These are phyloP conservation scores for Micoletzkya japonica DNA, from an alignment of 2,888 invertebrate genomes.

Conservation along the genomic window DNA sequence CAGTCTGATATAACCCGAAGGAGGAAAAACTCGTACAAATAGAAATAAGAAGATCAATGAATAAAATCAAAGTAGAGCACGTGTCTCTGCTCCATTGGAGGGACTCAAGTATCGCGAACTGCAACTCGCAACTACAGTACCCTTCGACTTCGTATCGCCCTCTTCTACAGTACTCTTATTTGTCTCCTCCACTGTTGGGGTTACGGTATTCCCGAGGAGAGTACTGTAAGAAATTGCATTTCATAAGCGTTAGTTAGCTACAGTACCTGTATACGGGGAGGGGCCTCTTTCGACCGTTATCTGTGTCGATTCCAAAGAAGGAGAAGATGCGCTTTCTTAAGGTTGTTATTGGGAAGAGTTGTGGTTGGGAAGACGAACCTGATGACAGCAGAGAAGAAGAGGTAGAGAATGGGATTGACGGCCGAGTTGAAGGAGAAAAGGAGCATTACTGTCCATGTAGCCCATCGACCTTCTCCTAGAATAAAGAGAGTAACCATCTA, in stretches of 20 bases:
- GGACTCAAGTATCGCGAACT: no score
- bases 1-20: no score
- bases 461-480: constrained; percentile 58
- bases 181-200: no score
- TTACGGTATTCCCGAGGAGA: constrained; percentile 24
- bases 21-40: no score
- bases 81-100: no score
- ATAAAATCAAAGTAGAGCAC: no score
- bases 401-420: constrained; percentile 56
- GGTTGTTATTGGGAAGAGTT: background rate
- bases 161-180: background rate
- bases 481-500: background rate
- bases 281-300: background rate
- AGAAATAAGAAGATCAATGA: no score
- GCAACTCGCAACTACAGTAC: no score
- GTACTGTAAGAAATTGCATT: constrained; percentile 11
- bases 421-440: constrained; percentile 57
- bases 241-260: background rate
- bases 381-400: constrained; percentile 54
- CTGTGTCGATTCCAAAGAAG: constrained; percentile 6
- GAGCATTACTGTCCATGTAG: constrained; percentile 55
- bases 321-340: constrained; percentile 9
- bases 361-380: constrained; percentile 36
- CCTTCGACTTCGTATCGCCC: background rate
- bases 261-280: constrained; percentile 13